These are phyloP conservation scores for Dermolepida albohirtum DNA, from an alignment of 2,888 invertebrate genomes.

Conservation along the genomic window DNA sequence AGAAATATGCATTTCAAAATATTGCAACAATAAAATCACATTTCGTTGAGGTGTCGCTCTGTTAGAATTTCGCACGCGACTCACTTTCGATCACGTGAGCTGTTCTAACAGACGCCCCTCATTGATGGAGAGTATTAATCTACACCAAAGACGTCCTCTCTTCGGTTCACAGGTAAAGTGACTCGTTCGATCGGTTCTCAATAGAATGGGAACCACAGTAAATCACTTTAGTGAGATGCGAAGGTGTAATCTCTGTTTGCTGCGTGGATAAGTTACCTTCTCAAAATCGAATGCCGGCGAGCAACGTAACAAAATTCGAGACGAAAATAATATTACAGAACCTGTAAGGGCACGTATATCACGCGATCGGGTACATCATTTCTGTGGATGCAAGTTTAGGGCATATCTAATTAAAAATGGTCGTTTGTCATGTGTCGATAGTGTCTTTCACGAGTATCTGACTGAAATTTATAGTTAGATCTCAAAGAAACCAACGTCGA, in stretches of 20 bases:
- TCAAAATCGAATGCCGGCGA: too few species aligned
- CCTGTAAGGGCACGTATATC: slow-evolving; percentile 6
- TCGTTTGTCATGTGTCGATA: too few species aligned
- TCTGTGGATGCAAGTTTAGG: not conserved
- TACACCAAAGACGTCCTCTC: not conserved
- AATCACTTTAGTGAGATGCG: too few species aligned
- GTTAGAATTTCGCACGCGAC: not conserved
- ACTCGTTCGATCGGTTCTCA: too few species aligned
- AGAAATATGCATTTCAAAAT: slow-evolving; percentile 51
- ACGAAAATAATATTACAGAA: slow-evolving; percentile 7
- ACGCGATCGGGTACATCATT: slow-evolving; percentile 16
- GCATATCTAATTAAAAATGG: too few species aligned
- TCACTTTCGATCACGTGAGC: too few species aligned
- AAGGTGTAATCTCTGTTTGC: too few species aligned
- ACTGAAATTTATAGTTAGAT: too few species aligned
- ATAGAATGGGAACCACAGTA: too few species aligned
- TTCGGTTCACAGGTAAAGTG: not conserved
- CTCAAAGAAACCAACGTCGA: too few species aligned
- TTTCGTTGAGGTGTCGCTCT: slow-evolving; percentile 36
- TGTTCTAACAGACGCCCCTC: not conserved
- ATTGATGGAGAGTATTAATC: slow-evolving; percentile 1
- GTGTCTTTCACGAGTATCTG: too few species aligned
- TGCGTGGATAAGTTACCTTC: too few species aligned
- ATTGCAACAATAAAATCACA: slow-evolving; percentile 62
- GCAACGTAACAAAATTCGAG: not conserved